Conservation (phyloP, 2,797 vertebrate species). For the Acanthiza pusilla region DNA sequence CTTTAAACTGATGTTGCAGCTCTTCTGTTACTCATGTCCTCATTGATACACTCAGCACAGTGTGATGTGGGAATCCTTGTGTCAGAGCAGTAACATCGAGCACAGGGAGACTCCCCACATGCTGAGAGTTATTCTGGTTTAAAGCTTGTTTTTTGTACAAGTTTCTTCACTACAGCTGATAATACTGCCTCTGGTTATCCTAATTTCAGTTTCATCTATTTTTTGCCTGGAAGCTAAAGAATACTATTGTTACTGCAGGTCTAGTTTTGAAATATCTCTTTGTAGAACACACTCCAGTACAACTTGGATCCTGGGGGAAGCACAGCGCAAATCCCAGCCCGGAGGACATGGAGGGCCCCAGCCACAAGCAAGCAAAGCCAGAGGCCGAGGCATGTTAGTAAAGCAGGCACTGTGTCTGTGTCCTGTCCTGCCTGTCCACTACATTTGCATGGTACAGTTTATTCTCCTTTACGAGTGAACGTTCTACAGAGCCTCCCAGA, state of each 20-base stretch:
- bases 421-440: not conserved
- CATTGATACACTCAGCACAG: not conserved
- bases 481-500: not conserved
- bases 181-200: not conserved
- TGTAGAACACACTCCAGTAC: not conserved
- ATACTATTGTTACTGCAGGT: not conserved
- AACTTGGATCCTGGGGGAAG: not conserved
- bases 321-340: not conserved
- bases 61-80: not conserved
- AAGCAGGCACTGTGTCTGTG: not conserved
- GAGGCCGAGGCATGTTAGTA: slow-evolving; percentile 6
- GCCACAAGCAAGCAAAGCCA: slow-evolving; percentile 49
- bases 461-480: not conserved
- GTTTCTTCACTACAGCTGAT: not conserved
- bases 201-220: not conserved
- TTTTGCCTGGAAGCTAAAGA: not conserved
- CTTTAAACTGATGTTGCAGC: not conserved
- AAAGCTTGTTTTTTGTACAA: not conserved
- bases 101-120: not conserved
- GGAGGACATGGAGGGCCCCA: not conserved
- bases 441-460: not conserved
- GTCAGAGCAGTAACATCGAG: not conserved
- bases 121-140: not conserved
- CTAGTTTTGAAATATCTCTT: not conserved
- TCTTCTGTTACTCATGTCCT: not conserved